Conservation (phyloP, 2,113 vertebrate species). For the Talpa occidentalis region DNA sequence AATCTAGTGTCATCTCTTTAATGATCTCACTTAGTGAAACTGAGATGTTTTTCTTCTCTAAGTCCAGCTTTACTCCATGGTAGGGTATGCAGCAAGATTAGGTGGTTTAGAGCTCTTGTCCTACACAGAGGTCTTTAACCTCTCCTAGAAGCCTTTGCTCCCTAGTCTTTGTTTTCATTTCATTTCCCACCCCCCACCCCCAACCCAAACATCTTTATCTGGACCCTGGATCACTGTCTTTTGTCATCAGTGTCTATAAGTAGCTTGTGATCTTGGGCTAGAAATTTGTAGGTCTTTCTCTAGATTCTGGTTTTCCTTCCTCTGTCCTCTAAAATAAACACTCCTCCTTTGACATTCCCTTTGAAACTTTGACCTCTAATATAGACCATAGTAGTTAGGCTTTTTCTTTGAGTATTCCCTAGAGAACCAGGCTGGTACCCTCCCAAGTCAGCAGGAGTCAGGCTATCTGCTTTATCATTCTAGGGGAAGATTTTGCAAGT, state of each 20-base stretch:
- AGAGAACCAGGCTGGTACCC: slow-evolving; percentile 42
- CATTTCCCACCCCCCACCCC: neutral
- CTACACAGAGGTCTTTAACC: slow-evolving; percentile 44
- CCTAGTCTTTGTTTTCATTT: slow-evolving; percentile 7
- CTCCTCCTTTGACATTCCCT: slow-evolving; percentile 51
- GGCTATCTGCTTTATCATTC: slow-evolving; percentile 88
- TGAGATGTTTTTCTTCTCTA: neutral
- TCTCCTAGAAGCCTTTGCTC: neutral
- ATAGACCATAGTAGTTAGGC: slow-evolving; percentile 1
- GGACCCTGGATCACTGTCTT: neutral
- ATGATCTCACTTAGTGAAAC: neutral
- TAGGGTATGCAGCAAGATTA: neutral
- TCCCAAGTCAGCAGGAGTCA: slow-evolving; percentile 70
- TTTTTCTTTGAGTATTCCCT: slow-evolving; percentile 50
- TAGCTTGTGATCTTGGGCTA: slow-evolving; percentile 24
- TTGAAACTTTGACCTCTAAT: slow-evolving; percentile 73
- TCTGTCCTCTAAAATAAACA: slow-evolving; percentile 59
- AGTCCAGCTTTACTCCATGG: neutral
- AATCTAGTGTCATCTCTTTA: neutral
- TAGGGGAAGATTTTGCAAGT: slow-evolving; percentile 86
- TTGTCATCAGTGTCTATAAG: neutral
- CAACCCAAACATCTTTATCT: neutral
- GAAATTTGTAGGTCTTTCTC: slow-evolving; percentile 36
- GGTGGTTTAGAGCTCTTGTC: neutral
- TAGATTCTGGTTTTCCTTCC: slow-evolving; percentile 9